Conservation (phyloP, 2,888 invertebrate genomes). For the Ypsolopha sequella region DNA sequence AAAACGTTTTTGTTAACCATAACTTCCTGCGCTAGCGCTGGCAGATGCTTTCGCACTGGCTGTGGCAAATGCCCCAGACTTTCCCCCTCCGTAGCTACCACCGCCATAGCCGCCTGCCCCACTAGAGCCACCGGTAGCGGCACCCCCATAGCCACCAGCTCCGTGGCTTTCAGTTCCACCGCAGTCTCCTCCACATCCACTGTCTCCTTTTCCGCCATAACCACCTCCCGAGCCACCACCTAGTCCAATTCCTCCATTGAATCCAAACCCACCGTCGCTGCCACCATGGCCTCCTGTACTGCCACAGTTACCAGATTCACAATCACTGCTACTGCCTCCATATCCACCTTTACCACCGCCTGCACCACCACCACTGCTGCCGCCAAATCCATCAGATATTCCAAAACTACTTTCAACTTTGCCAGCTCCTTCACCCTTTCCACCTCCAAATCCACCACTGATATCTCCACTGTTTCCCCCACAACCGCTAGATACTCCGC, state of each 20-base stretch:
- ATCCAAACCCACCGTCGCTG: neutral
- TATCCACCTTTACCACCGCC: neutral
- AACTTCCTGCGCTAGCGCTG: neutral
- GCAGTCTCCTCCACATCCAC: neutral
- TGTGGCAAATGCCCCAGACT: neutral
- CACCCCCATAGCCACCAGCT: neutral
- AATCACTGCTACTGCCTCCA: neutral
- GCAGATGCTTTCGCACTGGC: neutral
- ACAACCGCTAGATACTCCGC: neutral
- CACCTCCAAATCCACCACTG: neutral
- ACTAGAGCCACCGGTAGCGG: neutral
- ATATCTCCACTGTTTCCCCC: neutral
- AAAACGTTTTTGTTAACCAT: neutral
- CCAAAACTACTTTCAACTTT: neutral
- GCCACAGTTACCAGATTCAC: neutral
- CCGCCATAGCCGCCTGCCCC: slow-evolving; percentile 1
- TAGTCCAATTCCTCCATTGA: neutral
- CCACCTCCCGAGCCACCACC: neutral
- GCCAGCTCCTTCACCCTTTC: neutral
- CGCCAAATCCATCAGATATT: neutral
- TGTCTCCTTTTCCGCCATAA: neutral
- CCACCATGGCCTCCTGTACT: neutral
- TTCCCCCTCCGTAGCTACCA: slow-evolving; percentile 3
- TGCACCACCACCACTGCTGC: neutral
- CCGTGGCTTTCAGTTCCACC: neutral